Evolutionary conservation across 2,888 invertebrate genomes (phyloP).

Genomic region (Caenorhabditis plicata): DNA sequence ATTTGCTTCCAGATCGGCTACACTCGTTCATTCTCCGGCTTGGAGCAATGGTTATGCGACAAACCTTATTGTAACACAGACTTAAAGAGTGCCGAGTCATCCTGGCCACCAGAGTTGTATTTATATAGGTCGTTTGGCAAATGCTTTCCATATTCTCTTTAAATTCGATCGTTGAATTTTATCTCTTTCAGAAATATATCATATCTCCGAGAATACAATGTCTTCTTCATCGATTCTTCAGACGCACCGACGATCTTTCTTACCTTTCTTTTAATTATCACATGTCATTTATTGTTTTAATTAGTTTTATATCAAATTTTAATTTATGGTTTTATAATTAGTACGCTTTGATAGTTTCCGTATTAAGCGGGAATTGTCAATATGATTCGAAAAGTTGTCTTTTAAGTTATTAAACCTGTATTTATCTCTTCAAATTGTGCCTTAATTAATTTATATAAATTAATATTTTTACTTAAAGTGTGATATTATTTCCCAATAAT

Average conservation of each 20-base stretch:
- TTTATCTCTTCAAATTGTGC: no score
- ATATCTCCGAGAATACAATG: constrained; percentile 43
- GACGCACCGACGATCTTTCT: constrained; percentile 22
- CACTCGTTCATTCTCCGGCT: constrained; percentile 33
- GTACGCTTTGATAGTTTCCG: no score
- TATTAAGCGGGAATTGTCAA: no score
- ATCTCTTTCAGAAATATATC: constrained; percentile 36
- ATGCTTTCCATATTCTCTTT: not conserved
- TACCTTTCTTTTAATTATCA: constrained; percentile 17
- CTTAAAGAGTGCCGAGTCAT: constrained; percentile 35
- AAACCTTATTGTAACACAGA: constrained; percentile 34
- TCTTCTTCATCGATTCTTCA: constrained; percentile 38
- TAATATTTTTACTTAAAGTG: no score
- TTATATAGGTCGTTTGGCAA: constrained; percentile 22
- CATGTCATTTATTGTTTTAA: not conserved
- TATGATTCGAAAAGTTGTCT: no score
- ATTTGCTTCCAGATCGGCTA: constrained; percentile 28
- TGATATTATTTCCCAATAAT: no score
- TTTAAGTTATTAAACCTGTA: no score
- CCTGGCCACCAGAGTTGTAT: constrained; percentile 40
- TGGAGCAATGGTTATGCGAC: constrained; percentile 44
- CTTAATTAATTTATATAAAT: no score
- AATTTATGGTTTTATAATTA: no score
- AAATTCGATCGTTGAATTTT: not conserved
- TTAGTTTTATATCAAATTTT: no score